Percentiles rank a stretch among this genome's conserved stretches.
phyloP scores from a whole-genome alignment of 37 sponge, comb jelly and placozoan genomes.

The Aphrocallistes beatrix region DNA sequence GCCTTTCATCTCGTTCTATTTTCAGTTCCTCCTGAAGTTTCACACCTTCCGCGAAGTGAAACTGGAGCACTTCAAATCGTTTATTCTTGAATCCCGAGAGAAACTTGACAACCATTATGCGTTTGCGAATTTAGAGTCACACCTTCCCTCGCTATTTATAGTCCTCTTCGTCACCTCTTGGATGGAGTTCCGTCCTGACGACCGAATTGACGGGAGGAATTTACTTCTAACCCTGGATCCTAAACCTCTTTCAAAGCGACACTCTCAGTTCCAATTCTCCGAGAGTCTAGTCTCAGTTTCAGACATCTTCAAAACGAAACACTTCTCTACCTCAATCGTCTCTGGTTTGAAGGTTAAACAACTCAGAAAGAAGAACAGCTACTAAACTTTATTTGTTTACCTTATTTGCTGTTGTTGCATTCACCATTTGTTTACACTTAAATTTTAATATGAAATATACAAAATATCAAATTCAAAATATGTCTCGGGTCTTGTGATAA shows the following conservation, averaged over 20 bases:
- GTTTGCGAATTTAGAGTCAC: not conserved
- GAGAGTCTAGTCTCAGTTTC: not conserved
- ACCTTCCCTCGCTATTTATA: not conserved
- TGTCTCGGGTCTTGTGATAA: too few species aligned
- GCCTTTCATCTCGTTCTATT: not conserved
- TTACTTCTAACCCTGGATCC: not conserved
- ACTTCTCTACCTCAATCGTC: not conserved
- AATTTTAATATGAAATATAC: too few species aligned
- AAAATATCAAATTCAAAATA: too few species aligned
- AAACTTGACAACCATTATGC: not conserved
- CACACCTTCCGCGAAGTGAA: not conserved
- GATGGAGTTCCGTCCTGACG: not conserved
- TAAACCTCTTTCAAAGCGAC: not conserved
- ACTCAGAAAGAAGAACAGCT: not conserved
- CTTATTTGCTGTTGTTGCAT: too few species aligned
- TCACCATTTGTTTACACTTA: too few species aligned
- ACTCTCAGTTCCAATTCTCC: not conserved
- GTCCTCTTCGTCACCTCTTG: not conserved
- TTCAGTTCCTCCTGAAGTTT: not conserved
- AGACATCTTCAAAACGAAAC: constrained; percentile 6
- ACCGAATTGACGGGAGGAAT: not conserved
- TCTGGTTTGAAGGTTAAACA: not conserved
- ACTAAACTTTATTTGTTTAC: too few species aligned
- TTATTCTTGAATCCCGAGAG: not conserved
- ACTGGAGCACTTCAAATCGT: not conserved